A percentile compares a stretch with the other conserved stretches of the same genome.
Conservation (phyloP, 2,888 invertebrate species). For the Psylliodes chrysocephalus region DNA sequence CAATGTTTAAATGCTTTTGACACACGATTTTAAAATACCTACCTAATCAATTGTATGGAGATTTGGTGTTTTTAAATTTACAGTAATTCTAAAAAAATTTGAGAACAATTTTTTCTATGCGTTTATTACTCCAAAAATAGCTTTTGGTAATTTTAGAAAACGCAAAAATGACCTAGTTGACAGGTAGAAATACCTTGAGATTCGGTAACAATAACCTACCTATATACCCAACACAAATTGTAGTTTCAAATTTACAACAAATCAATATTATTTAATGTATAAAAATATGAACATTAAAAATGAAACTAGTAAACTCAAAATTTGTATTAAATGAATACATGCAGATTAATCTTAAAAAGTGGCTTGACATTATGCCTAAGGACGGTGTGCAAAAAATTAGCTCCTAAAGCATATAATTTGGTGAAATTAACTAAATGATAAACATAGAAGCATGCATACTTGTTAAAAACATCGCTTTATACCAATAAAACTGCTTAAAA, state of each 20-base stretch:
- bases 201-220: neutral
- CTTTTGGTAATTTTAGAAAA: conserved; percentile 29
- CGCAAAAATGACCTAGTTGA: conserved; percentile 37
- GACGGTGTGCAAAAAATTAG: conserved; percentile 36
- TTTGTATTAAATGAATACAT: conserved; percentile 35
- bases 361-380: conserved; percentile 34
- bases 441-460: conserved; percentile 50
- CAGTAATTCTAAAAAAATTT: neutral
- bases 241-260: neutral
- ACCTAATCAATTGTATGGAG: no score
- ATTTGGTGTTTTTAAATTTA: neutral
- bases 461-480: conserved; percentile 45
- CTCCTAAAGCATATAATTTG: conserved; percentile 27
- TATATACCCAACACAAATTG: no score
- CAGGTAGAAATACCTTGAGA: conserved; percentile 41
- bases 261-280: neutral
- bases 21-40: neutral
- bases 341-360: conserved; percentile 40
- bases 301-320: conserved; percentile 1
- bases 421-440: conserved; percentile 33
- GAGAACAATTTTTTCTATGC: neutral
- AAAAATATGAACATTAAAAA: neutral
- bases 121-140: conserved; percentile 31
- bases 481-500: conserved; percentile 49
- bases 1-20: neutral